Evolutionary conservation across 92 coral and sea anemone genomes (phyloP).

Genomic region (Paragorgia papillata): DNA sequence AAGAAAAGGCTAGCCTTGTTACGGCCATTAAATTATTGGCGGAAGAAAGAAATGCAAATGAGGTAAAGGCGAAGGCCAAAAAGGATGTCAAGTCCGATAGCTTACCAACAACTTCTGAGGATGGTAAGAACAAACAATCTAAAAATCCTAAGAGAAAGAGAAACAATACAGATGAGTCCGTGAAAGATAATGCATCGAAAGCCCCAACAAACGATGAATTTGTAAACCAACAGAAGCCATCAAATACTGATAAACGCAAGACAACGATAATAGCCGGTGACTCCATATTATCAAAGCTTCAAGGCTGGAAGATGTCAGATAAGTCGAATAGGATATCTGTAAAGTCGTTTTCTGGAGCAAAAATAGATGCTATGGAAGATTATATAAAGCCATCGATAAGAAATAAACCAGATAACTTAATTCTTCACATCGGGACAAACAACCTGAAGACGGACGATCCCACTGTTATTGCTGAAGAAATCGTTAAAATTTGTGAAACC

Average conservation of each 20-base stretch:
- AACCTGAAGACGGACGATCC: conserved; percentile 15
- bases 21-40: background rate
- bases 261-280: conserved; percentile 21
- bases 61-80: background rate
- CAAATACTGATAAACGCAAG: background rate
- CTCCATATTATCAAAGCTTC: conserved; percentile 24
- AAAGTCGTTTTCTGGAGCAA: conserved; percentile 34
- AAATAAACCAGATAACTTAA: conserved; percentile 30
- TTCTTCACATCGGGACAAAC: conserved; percentile 46
- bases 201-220: too few relatives aligned
- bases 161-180: too few relatives aligned
- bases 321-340: conserved; percentile 33
- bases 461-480: conserved; percentile 43
- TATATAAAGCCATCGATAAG: conserved; percentile 37
- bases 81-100: too few relatives aligned
- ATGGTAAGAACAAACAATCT: too few relatives aligned
- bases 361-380: conserved; percentile 36
- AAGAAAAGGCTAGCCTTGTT: background rate
- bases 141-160: too few relatives aligned
- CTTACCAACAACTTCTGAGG: too few relatives aligned
- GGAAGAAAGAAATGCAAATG: background rate
- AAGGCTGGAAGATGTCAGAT: conserved; percentile 26
- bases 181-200: too few relatives aligned
- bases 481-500: conserved; percentile 30
- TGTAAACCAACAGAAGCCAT: too few relatives aligned